A percentile compares a stretch with the other conserved stretches of the same genome.
These are phyloP conservation scores for Arizona elegans DNA, from an alignment of 2,113 vertebrate genomes.

Conservation along the genomic window DNA sequence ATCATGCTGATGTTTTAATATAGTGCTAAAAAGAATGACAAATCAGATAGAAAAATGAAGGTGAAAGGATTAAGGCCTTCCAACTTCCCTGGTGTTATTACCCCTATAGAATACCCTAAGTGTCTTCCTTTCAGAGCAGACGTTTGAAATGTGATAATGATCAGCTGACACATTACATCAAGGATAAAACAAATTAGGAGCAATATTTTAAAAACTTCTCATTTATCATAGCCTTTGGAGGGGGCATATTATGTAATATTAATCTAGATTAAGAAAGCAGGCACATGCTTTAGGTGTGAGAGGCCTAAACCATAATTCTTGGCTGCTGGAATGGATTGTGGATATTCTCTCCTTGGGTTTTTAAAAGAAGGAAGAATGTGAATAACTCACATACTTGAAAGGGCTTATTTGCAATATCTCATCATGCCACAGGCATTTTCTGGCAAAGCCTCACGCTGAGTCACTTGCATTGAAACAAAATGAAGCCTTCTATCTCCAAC, in stretches of 20 bases:
- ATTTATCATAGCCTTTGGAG: neutral
- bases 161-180: neutral
- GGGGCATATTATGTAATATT: conserved; percentile 8
- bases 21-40: neutral
- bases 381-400: conserved; percentile 36
- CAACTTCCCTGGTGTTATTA: neutral
- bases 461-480: conserved; percentile 47
- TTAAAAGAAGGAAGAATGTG: conserved; percentile 28
- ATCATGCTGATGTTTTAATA: neutral
- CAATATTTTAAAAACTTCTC: conserved; percentile 31
- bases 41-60: neutral
- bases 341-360: conserved; percentile 43
- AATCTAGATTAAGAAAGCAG: conserved; percentile 5
- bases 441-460: conserved; percentile 47
- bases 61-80: conserved; percentile 34
- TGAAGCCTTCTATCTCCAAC: conserved; percentile 34
- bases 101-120: conserved; percentile 21
- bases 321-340: neutral
- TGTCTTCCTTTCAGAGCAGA: conserved; percentile 37
- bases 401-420: neutral
- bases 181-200: conserved; percentile 5
- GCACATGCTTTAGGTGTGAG: fast-evolving
- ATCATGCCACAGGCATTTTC: conserved; percentile 17
- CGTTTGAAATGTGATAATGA: conserved; percentile 40
- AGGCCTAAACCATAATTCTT: fast-evolving